Conservation (phyloP, 1,140 invertebrate genomes). For the Orussus abietinus region DNA sequence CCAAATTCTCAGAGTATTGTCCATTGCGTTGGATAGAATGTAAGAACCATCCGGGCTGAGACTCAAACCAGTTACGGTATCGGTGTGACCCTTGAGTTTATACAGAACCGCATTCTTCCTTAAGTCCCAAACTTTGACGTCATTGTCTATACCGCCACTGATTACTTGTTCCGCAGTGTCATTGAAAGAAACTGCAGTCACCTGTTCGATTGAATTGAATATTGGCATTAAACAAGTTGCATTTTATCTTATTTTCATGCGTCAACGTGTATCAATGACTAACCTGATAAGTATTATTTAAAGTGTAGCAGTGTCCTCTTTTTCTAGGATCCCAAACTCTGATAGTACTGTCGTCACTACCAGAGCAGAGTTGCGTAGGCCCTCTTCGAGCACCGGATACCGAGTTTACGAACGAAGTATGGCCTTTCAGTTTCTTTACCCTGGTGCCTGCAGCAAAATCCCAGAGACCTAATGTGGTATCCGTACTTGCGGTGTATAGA, state of each 20-base stretch:
- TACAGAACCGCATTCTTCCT: conserved; percentile 86
- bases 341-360: conserved; percentile 92
- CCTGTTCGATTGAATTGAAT: conserved; percentile 32
- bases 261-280: conserved; percentile 1
- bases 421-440: conserved; percentile 90
- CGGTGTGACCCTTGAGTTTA: conserved; percentile 81
- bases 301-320: conserved; percentile 69
- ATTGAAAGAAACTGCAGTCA: conserved; percentile 91
- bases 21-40: conserved; percentile 95
- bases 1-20: conserved; percentile 85
- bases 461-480: conserved; percentile 94
- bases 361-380: conserved; percentile 85
- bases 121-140: conserved; percentile 97
- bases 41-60: conserved; percentile 94
- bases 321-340: conserved; percentile 88
- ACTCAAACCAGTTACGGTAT: conserved; percentile 90
- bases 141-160: conserved; percentile 94
- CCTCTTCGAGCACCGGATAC: conserved; percentile 77
- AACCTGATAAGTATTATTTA: conserved; percentile 77
- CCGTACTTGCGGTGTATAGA: conserved; percentile 90
- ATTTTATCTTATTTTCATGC: conserved; percentile 7
- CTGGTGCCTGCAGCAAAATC: conserved; percentile 83
- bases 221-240: conserved; percentile 1
- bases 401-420: conserved; percentile 86
- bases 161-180: conserved; percentile 91